Percentiles rank a stretch among this genome's conserved stretches.
phyloP scores from a whole-genome alignment of 2,797 vertebrate species.

The Argya squamiceps region DNA sequence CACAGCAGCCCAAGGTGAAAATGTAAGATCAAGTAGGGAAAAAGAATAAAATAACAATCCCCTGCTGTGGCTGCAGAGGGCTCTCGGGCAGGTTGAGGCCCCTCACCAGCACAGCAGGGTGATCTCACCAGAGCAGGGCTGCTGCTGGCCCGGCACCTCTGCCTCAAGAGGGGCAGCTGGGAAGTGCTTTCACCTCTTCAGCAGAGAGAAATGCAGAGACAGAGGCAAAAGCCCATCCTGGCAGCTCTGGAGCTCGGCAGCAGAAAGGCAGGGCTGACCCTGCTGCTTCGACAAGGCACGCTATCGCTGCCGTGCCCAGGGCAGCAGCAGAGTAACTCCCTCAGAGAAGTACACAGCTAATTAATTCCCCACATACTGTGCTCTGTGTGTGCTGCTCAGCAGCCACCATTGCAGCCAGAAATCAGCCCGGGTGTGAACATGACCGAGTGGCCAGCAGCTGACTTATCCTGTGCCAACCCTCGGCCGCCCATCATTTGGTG shows the following conservation, averaged over 20 bases:
- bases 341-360: neutral
- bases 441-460: neutral
- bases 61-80: neutral
- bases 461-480: neutral
- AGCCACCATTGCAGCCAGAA: neutral
- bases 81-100: neutral
- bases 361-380: constrained; percentile 15
- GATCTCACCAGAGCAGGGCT: fast-evolving
- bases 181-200: neutral
- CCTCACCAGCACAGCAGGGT: fast-evolving
- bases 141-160: neutral
- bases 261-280: constrained; percentile 31
- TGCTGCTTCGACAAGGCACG: neutral
- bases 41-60: neutral
- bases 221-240: neutral
- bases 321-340: neutral
- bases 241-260: neutral
- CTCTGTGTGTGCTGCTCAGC: neutral
- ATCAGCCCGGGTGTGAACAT: neutral
- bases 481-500: neutral
- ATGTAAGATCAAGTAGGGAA: neutral
- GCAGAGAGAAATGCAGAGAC: neutral
- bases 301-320: neutral
- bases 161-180: neutral
- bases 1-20: constrained; percentile 25